Evolutionary conservation across 2,797 vertebrate genomes (phyloP), one percentile per base, ranked within the genome.

Genomic region (Pelodytes ibericus): DNA sequence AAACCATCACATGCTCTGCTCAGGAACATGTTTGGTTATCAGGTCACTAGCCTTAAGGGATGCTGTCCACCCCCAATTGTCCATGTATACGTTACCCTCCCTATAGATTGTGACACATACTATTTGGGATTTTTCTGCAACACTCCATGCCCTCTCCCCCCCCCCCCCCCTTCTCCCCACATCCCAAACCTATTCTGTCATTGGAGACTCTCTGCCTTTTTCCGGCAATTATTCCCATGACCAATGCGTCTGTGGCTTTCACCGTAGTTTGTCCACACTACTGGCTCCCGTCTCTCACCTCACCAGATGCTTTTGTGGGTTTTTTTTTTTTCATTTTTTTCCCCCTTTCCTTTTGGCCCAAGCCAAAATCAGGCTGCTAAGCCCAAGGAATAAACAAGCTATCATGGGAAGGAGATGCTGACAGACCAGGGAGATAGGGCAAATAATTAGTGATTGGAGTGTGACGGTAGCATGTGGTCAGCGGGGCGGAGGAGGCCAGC

Each of bases 361-460:
- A 75, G 82, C 86, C 85, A 84, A 74, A 80, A 78, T 80, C 0
- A 5, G 82, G 79, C 82, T 85, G 84, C 81, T 41, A 76, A 86
- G 83, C 84, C 86, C 87, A 85, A 81, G 86, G 83, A 82, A 82
- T 56, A 79, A 79, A 79, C 64, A 79, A 73, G 63, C 64, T 51
- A 78, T 78, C 75, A 67, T 44, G 31, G 57, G 16, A 63, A 72
- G 44, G 41, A 63, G 59, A 64, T 47, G 31, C 64, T 68, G 63
- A 73, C 57, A 30, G 58, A 13, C 63, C 29, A 30, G 56, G 53
- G 76, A 63, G 69, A 61, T 62, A 44, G 51, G 64, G 41, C 58
- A 62, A 69, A 79, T 68, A 73, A 79, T 73, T 63, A 72, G 44
- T 61, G 75, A 77, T 71, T 59, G 24, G 61, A 63, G 63, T 3